Conservation (phyloP, 2,888 invertebrate species). For the Barypeithes pellucidus region DNA sequence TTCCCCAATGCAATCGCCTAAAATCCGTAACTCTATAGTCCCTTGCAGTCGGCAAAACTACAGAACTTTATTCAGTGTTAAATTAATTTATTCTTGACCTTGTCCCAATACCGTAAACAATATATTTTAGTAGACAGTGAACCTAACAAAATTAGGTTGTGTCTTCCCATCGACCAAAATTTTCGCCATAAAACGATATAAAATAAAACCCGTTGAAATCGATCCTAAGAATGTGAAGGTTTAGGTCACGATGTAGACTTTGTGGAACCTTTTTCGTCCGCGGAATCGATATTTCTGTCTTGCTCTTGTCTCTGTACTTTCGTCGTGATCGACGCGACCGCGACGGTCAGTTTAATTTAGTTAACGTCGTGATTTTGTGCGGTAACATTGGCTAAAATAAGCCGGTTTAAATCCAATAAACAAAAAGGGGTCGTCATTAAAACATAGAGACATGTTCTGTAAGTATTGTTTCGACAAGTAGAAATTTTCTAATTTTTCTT, state of each 20-base stretch:
- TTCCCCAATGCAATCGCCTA: no score
- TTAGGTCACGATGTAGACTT: conserved; percentile 54
- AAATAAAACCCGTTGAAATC: conserved; percentile 35
- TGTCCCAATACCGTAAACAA: no score
- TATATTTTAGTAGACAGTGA: no score
- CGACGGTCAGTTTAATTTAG: conserved; percentile 39
- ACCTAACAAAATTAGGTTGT: no score
- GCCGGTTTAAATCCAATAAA: not conserved
- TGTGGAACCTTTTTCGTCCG: conserved; percentile 51
- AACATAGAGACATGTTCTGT: conserved; percentile 37
- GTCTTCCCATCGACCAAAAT: no score
- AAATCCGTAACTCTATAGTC: no score
- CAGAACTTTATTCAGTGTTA: no score
- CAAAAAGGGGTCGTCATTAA: not conserved
- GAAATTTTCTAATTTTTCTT: not conserved
- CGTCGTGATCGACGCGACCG: conserved; percentile 22
- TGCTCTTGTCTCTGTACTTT: conserved; percentile 43
- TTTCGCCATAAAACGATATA: not conserved
- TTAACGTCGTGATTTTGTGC: conserved; percentile 29
- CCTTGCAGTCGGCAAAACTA: no score
- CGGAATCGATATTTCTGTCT: conserved; percentile 54
- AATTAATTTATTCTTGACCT: no score
- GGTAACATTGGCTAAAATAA: conserved; percentile 21
- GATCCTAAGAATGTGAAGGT: conserved; percentile 48
- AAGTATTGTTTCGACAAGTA: conserved; percentile 22